phyloP scores from a whole-genome alignment of 2,888 invertebrate species.

The Sipunculus nudus region DNA sequence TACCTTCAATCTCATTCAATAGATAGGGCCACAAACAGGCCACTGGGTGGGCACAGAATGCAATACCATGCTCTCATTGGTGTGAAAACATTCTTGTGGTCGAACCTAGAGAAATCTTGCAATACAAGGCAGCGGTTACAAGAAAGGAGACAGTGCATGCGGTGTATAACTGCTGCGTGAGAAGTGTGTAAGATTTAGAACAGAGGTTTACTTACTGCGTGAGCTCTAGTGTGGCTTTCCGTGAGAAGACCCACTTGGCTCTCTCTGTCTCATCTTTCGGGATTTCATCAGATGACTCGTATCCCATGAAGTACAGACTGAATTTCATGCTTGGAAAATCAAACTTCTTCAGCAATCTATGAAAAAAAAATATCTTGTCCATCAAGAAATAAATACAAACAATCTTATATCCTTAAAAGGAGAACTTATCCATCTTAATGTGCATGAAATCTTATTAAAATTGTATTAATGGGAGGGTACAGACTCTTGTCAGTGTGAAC shows the following conservation, averaged over 20 bases:
- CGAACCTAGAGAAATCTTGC: no score
- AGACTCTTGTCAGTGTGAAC: no score
- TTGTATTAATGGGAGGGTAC: no score
- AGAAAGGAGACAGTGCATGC: no score
- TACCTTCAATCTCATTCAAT: no score
- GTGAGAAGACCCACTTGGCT: constrained; percentile 80
- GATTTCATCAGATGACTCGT: constrained; percentile 79
- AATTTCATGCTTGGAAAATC: constrained; percentile 92
- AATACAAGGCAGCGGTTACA: no score
- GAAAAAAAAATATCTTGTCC: constrained; percentile 13
- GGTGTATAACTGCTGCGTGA: no score
- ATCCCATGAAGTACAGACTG: constrained; percentile 90
- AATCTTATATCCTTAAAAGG: neutral
- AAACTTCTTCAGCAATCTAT: constrained; percentile 79
- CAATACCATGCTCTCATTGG: no score
- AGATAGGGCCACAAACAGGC: no score
- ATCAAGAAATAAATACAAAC: neutral
- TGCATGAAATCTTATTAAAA: neutral
- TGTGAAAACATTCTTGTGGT: no score
- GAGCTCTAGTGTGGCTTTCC: constrained; percentile 87
- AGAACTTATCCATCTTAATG: no score
- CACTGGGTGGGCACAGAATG: no score
- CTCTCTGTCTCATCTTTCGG: constrained; percentile 78
- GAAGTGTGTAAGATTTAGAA: neutral
- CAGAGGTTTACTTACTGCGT: constrained; percentile 79